Evolutionary conservation across 2,888 invertebrate genomes (phyloP).

Genomic region (Apoda limacodes): DNA sequence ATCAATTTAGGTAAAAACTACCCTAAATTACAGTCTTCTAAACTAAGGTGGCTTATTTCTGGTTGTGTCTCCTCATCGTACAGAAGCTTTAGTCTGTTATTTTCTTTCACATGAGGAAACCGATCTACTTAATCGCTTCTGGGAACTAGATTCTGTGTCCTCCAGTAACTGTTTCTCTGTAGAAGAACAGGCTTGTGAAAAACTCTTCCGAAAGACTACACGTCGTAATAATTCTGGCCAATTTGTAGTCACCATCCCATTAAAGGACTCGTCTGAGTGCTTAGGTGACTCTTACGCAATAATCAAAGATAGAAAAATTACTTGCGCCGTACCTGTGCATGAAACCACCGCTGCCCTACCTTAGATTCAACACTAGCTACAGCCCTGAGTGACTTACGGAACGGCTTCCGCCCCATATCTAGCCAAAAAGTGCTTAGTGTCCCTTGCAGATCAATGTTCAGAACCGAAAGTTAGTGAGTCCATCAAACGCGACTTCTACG

Average conservation of each 20-base stretch:
- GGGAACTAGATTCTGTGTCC: conserved; percentile 7
- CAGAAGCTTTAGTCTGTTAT: too few species aligned
- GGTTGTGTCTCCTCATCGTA: too few species aligned
- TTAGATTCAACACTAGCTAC: conserved; percentile 2
- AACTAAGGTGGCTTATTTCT: too few species aligned
- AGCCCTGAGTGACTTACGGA: conserved; percentile 20
- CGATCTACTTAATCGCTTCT: too few species aligned
- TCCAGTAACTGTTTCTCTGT: conserved; percentile 4
- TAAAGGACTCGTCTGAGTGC: conserved; percentile 5
- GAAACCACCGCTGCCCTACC: too few species aligned
- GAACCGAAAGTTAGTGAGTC: conserved; percentile 9
- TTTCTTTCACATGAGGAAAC: too few species aligned
- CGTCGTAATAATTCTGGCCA: conserved; percentile 1
- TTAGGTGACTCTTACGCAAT: conserved; percentile 6
- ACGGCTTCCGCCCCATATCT: conserved; percentile 21
- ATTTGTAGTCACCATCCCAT: conserved; percentile 4
- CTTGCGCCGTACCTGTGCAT: too few species aligned
- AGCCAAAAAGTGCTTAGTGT: conserved; percentile 19
- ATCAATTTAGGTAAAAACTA: too few species aligned
- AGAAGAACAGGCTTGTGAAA: not conserved
- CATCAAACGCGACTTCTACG: conserved; percentile 12
- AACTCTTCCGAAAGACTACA: too few species aligned
- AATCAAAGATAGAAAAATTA: too few species aligned
- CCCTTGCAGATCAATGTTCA: conserved; percentile 11
- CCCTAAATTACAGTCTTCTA: too few species aligned